A percentile compares a stretch with the other conserved stretches of the same genome.
phyloP scores from a whole-genome alignment of 1,140 invertebrate species.

The Chrysomallon squamiferum region DNA sequence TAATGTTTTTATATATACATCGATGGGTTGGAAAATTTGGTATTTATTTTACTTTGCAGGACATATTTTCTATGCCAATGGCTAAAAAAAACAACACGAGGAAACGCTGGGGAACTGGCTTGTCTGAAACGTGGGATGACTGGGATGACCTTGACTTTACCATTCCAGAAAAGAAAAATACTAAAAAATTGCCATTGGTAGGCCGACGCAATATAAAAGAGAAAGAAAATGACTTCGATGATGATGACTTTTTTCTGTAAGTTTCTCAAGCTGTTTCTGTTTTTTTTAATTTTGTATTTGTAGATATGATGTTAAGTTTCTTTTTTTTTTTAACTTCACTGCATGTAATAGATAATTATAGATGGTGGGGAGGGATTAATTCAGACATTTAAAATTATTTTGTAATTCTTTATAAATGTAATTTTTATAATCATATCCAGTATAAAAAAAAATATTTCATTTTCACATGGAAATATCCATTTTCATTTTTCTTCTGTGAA shows the following conservation, averaged over 20 bases:
- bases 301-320: not conserved
- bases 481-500: too few species aligned
- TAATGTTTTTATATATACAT: too few species aligned
- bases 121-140: conserved; percentile 55
- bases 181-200: conserved; percentile 22
- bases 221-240: conserved; percentile 41
- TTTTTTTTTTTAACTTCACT: too few species aligned
- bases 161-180: conserved; percentile 33
- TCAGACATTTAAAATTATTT: too few species aligned
- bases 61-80: conserved; percentile 35
- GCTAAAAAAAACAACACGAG: conserved; percentile 37
- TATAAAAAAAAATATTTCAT: too few species aligned
- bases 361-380: too few species aligned
- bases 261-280: not conserved
- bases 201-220: conserved; percentile 20
- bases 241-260: conserved; percentile 53
- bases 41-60: too few species aligned
- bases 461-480: too few species aligned
- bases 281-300: not conserved
- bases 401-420: too few species aligned
- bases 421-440: too few species aligned
- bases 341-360: too few species aligned
- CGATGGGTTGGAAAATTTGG: too few species aligned
- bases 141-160: conserved; percentile 54
- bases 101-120: conserved; percentile 44